These are phyloP conservation scores for Montipora sp. DNA, from an alignment of 64 coral and sea anemone genomes.

Conservation along the genomic window DNA sequence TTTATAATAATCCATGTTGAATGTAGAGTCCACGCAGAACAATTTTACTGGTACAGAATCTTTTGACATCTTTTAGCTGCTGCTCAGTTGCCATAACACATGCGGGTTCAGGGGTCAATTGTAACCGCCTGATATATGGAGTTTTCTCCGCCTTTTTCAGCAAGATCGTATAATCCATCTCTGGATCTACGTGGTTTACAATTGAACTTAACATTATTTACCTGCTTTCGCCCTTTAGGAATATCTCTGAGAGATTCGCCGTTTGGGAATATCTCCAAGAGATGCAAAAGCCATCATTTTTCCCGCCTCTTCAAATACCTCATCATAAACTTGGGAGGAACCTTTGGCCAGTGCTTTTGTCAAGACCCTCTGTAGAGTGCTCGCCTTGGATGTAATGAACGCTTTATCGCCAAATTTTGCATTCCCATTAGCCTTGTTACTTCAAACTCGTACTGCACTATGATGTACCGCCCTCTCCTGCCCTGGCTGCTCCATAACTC, in stretches of 20 bases:
- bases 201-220: background rate
- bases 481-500: background rate
- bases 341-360: background rate
- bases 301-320: constrained; percentile 13
- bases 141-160: background rate
- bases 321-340: background rate
- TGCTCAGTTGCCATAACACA: constrained; percentile 29
- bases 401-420: background rate
- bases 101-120: background rate
- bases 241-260: no score
- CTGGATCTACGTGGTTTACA: background rate
- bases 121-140: background rate
- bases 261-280: background rate
- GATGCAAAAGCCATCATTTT: constrained; percentile 7
- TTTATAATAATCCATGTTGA: constrained; percentile 65
- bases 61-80: constrained; percentile 45
- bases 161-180: constrained; percentile 8
- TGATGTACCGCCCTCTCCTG: background rate
- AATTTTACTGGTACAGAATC: constrained; percentile 41
- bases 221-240: constrained; percentile 6
- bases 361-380: background rate
- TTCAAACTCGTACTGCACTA: background rate
- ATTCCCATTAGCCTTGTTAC: background rate
- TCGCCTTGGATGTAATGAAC: background rate
- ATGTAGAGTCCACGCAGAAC: constrained; percentile 48